Conservation (phyloP, 2,888 invertebrate genomes). For the Notocelia uddmanniana region DNA sequence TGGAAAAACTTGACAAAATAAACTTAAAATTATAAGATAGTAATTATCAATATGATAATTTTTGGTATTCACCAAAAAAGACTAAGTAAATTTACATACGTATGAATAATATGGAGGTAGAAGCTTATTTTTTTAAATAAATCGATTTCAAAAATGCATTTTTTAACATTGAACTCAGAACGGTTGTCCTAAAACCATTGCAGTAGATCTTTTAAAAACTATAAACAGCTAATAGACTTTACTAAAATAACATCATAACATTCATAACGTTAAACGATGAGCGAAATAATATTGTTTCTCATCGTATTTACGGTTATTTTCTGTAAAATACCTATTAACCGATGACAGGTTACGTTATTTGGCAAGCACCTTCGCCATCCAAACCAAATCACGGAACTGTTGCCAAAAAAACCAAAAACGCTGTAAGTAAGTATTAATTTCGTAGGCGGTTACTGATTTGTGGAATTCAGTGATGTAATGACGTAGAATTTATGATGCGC, state of each 20-base stretch:
- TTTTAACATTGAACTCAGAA: neutral
- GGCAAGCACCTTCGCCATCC: constrained; percentile 24
- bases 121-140: too few species aligned
- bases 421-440: neutral
- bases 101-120: too few species aligned
- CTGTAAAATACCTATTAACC: constrained; percentile 27
- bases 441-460: neutral
- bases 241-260: neutral
- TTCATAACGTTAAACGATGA: neutral
- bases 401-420: constrained; percentile 22
- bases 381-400: neutral
- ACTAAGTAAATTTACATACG: too few species aligned
- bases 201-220: neutral
- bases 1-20: too few species aligned
- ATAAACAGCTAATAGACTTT: neutral
- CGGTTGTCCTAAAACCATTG: neutral
- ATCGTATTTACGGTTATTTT: constrained; percentile 15
- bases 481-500: constrained; percentile 7
- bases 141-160: too few species aligned
- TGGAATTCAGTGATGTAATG: neutral
- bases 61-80: too few species aligned
- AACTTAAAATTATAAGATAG: too few species aligned
- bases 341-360: constrained; percentile 30
- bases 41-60: too few species aligned
- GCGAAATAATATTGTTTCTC: constrained; percentile 2